A percentile compares a stretch with the other conserved stretches of the same genome.
These are phyloP conservation scores for Minunthozetes semirufus DNA, from an alignment of 2,888 invertebrate genomes.

Conservation along the genomic window DNA sequence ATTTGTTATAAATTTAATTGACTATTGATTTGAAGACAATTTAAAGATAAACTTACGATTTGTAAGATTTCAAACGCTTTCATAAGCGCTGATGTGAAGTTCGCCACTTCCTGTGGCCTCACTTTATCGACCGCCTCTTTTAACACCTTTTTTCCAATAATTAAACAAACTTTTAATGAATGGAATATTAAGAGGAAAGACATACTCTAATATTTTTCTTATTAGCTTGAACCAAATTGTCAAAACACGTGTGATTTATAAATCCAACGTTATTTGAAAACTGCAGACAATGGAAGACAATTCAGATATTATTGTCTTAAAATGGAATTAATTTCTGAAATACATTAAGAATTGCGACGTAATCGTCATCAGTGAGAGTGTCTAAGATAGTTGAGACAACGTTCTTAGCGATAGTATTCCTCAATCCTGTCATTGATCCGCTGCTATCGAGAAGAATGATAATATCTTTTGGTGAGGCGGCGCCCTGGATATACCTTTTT, in stretches of 20 bases:
- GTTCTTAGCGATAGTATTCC: slow-evolving; percentile 79
- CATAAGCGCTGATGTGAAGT: slow-evolving; percentile 71
- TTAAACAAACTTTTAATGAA: slow-evolving; percentile 4
- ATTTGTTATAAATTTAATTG: neutral
- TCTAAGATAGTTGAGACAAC: slow-evolving; percentile 82
- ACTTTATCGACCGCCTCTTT: slow-evolving; percentile 62
- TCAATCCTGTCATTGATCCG: slow-evolving; percentile 91
- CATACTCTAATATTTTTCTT: slow-evolving; percentile 12
- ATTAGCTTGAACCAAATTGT: slow-evolving; percentile 73
- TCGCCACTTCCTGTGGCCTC: slow-evolving; percentile 69
- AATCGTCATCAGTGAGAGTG: slow-evolving; percentile 95
- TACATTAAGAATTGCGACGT: slow-evolving; percentile 66
- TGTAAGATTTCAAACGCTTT: slow-evolving; percentile 71
- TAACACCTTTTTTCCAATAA: slow-evolving; percentile 53
- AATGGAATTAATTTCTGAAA: neutral
- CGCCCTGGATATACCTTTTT: slow-evolving; percentile 78
- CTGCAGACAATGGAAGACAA: neutral
- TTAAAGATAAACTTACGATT: neutral
- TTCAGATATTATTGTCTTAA: neutral
- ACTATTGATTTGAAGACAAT: slow-evolving; percentile 15
- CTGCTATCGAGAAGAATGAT: slow-evolving; percentile 89
- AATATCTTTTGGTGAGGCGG: slow-evolving; percentile 94
- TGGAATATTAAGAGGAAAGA: neutral
- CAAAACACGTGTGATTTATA: slow-evolving; percentile 59
- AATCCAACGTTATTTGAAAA: slow-evolving; percentile 18